These are phyloP conservation scores for Crioceris asparagi DNA, from an alignment of 2,888 invertebrate species.

Conservation along the genomic window DNA sequence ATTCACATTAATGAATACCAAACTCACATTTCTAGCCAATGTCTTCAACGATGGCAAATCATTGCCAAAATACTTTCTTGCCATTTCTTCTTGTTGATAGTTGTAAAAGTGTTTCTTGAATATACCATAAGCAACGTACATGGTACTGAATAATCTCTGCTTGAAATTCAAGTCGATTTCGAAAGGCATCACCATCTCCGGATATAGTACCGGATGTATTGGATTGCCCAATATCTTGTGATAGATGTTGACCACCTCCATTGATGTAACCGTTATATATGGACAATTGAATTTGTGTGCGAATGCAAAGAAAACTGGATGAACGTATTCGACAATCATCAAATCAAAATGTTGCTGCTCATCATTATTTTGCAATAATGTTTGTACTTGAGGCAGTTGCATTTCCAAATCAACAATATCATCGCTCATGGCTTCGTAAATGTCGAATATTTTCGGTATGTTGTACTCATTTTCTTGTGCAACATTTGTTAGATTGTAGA, in stretches of 20 bases:
- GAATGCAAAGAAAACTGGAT: constrained; percentile 21
- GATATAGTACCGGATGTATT: constrained; percentile 30
- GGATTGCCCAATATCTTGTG: constrained; percentile 30
- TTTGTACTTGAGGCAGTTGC: constrained; percentile 17
- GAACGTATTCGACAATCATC: constrained; percentile 27
- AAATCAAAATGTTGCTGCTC: constrained; percentile 29
- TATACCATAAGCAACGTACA: constrained; percentile 8
- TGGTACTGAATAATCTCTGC: constrained; percentile 24
- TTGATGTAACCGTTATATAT: constrained; percentile 29
- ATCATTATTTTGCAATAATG: constrained; percentile 14
- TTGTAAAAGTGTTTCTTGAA: constrained; percentile 10
- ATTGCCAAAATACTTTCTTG: constrained; percentile 27
- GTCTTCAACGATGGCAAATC: constrained; percentile 22
- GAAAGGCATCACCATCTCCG: constrained; percentile 26
- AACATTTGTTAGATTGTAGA: constrained; percentile 7
- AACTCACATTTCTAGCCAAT: constrained; percentile 25
- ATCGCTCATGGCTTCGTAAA: constrained; percentile 11
- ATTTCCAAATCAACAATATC: constrained; percentile 16
- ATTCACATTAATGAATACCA: constrained; percentile 29
- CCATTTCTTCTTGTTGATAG: constrained; percentile 12
- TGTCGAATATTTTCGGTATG: constrained; percentile 9
- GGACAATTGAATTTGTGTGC: constrained; percentile 30
- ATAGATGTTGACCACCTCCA: constrained; percentile 25
- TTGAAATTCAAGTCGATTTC: constrained; percentile 23
- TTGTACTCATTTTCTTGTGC: constrained; percentile 11